Conservation (phyloP, 2,888 invertebrate species). For the Prostheceraeus crozeri region DNA sequence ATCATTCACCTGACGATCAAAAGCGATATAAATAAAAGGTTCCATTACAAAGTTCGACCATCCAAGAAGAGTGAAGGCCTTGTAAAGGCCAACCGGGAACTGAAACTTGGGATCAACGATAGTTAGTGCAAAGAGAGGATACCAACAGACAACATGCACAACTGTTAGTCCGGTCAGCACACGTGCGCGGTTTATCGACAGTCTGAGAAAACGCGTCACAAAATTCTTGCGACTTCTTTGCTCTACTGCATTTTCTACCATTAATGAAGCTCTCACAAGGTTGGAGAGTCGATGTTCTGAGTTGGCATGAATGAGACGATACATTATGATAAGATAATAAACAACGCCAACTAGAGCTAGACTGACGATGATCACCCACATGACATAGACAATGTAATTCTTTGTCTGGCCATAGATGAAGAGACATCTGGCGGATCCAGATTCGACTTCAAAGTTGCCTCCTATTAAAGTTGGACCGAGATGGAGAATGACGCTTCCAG, state of each 20-base stretch:
- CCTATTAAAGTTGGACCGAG: conserved; percentile 57
- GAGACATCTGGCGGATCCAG: conserved; percentile 54
- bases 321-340: conserved; percentile 52
- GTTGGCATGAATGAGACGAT: conserved; percentile 53
- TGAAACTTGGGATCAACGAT: conserved; percentile 51
- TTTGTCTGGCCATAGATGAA: conserved; percentile 53
- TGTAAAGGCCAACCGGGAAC: conserved; percentile 49
- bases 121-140: conserved; percentile 53
- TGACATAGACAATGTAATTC: conserved; percentile 54
- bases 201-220: no score
- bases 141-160: conserved; percentile 54
- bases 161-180: conserved; percentile 51
- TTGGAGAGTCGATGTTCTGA: conserved; percentile 49
- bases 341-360: conserved; percentile 49
- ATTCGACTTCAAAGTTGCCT: conserved; percentile 55
- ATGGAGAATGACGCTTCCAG: conserved; percentile 54
- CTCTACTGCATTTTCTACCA: background rate
- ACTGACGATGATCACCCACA: conserved; percentile 56
- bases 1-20: conserved; percentile 47
- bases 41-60: conserved; percentile 55
- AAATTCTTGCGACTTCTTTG: no score
- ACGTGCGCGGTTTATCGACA: conserved; percentile 46
- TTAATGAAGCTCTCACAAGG: conserved; percentile 48
- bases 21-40: conserved; percentile 52
- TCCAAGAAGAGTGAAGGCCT: conserved; percentile 54